Evolutionary conservation across 2,797 vertebrate genomes (phyloP), one percentile per base, ranked within the genome.

Genomic region (Spatula clypeata): DNA sequence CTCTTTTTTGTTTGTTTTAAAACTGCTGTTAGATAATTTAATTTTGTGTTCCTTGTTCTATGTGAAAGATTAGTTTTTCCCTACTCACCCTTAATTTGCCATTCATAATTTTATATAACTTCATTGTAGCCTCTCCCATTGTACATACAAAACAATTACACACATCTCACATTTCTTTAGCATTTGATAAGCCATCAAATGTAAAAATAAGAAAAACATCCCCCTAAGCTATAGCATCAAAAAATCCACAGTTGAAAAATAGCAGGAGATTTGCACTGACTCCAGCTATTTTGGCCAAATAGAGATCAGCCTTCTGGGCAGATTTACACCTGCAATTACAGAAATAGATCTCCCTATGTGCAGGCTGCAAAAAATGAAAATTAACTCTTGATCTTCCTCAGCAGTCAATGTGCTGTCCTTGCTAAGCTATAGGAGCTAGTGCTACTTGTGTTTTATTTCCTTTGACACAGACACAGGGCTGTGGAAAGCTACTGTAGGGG

Each of bases 311-410:
- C 65, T 61, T 19, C 65, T 5, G 57, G 82, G 90, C 89, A 80
- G 90, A 67, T 70, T 86, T 79, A 71, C 90, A 79, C 93, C 82
- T 77, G 82, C 79, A 65, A 69, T 86, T 85, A 66, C 88, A 61
- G 79, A n/a, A 74, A 84, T 21, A 57, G 90, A 77, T 65, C 72
- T 73, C 81, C 60, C 51, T 5, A 1, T 11, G 38, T 54, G 57
- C 67, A 20, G 70, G 54, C 8, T 21, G 81, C 64, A 34, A 40
- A 8, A 8, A 73, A 73, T 4, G 40, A 67, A 42, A 51, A 36
- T 55, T 49, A 91, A 61, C 51, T 45, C 72, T 14, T 6, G 65
- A 2, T 85, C 53, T 51, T 38, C 12, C 62, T 67, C 21, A 27
- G 79, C 7, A 54, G 67, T 2, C 73, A 36, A 13, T 31, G 73